Evolutionary conservation across 2,888 invertebrate genomes (phyloP), one percentile per base, ranked within the genome.

Genomic region (Ametastegia equiseti): DNA sequence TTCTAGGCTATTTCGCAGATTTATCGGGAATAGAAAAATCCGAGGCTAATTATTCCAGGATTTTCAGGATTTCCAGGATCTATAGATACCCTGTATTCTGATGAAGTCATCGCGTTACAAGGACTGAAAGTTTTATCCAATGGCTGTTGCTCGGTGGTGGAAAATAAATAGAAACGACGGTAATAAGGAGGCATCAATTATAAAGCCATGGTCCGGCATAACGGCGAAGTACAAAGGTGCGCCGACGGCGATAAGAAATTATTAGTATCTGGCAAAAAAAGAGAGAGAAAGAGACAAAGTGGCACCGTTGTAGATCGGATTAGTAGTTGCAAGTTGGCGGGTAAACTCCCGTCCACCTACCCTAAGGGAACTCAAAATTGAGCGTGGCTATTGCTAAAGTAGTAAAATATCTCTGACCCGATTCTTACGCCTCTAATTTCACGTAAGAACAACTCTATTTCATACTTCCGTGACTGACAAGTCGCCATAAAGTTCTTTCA

Each of bases 151-250:
- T 67, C 9, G 2, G 67, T 23, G 36, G 9, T 36, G 27, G 30
- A 57, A 54, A 54, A 60, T 60, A 42, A 39, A 78, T 60, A 57
- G 1, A 78, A 36, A 27, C 27, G n/a, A 57, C 23, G 65, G 67
- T 81, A 81, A 81, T 54, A 79, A 81, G 81, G 67, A 79, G 33
- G 54, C 57, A 79, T 79, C 47, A 77, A 81, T 81, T 81, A 79
- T 63, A 27, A 54, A 67, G 65, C 45, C 4, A 5, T 42, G 19
- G 5, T 30, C 54, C 23, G 3, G 75, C 15, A 54, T 45, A 71
- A 39, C 50, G 33, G 50, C 47, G 39, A 19, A 19, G 45, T 42
- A 47, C 45, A n/a, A 77, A 81, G 81, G 23, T 23, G 2, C 23
- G 75, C 63, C 45, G 63, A 42, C 19, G n/a, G 65, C 50, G 39